Evolutionary conservation across 2,888 invertebrate species (phyloP).

Genomic region (Dendrolimus houi): DNA sequence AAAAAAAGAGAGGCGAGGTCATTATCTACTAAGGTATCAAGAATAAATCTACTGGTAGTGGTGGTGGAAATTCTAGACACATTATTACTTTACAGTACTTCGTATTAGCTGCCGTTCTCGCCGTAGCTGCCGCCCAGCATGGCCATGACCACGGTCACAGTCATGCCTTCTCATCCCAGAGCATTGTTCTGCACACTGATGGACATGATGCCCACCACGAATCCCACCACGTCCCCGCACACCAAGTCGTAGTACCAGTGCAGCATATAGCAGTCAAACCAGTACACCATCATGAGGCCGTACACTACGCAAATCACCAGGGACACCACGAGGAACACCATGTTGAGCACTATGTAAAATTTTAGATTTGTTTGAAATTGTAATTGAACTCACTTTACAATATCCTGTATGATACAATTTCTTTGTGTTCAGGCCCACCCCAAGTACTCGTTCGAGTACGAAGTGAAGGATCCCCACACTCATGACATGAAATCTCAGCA

Average conservation of each 20-base stretch:
- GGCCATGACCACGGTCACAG: conserved; percentile 21
- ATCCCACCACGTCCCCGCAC: background rate
- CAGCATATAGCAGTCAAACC: background rate
- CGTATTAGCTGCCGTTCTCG: conserved; percentile 16
- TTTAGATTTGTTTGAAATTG: too few species aligned
- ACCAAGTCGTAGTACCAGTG: conserved; percentile 8
- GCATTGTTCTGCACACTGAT: conserved; percentile 19
- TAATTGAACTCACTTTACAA: too few species aligned
- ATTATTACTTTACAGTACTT: conserved; percentile 2
- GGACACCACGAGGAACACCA: background rate
- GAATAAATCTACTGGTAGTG: too few species aligned
- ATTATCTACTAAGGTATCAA: too few species aligned
- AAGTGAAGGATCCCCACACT: conserved; percentile 66
- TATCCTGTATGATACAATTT: background rate
- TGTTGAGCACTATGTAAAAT: conserved; percentile 1
- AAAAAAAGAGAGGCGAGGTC: too few species aligned
- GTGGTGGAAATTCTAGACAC: too few species aligned
- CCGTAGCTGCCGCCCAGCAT: conserved; percentile 20
- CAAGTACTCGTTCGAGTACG: conserved; percentile 66
- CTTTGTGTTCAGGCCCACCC: conserved; percentile 47
- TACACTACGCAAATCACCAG: background rate
- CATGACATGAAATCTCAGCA: conserved; percentile 54
- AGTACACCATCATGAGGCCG: background rate
- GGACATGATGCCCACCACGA: conserved; percentile 5
- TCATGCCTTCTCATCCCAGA: conserved; percentile 28